Percentiles rank a stretch among this genome's conserved stretches.
phyloP scores from a whole-genome alignment of 2,888 invertebrate genomes.

The Tridacna crocea region DNA sequence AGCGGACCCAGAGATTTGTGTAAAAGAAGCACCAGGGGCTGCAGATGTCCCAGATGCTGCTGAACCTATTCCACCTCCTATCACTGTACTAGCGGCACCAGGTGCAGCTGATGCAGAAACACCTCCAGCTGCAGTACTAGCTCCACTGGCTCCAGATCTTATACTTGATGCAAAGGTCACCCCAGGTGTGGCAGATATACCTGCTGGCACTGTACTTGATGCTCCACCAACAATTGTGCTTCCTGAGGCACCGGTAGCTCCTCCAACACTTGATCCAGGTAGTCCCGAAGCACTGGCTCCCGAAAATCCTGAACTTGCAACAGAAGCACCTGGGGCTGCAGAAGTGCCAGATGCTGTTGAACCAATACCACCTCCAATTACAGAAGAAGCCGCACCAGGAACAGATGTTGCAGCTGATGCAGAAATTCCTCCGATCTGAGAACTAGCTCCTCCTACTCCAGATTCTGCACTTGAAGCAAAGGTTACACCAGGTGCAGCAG shows the following conservation, averaged over 20 bases:
- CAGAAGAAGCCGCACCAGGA: not conserved
- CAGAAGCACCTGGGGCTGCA: not conserved
- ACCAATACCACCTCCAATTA: not conserved
- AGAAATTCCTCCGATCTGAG: not conserved
- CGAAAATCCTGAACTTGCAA: not conserved
- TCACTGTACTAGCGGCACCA: not conserved
- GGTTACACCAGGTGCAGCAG: not conserved
- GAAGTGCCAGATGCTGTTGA: not conserved
- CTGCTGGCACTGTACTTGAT: not conserved
- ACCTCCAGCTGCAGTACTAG: not conserved
- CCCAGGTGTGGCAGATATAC: not conserved
- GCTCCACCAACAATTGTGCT: not conserved
- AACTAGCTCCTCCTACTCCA: not conserved
- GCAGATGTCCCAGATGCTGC: conserved; percentile 8
- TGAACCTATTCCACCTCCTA: not conserved
- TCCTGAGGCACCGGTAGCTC: not conserved
- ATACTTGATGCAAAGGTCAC: not conserved
- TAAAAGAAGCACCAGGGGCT: conserved; percentile 10
- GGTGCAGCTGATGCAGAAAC: not conserved
- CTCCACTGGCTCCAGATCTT: not conserved
- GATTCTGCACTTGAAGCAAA: not conserved
- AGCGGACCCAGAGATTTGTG: not conserved
- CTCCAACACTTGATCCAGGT: not conserved
- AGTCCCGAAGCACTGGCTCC: not conserved
- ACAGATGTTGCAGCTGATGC: not conserved